Evolutionary conservation across 2,113 vertebrate genomes (phyloP).

Genomic region (Helogale parvula): DNA sequence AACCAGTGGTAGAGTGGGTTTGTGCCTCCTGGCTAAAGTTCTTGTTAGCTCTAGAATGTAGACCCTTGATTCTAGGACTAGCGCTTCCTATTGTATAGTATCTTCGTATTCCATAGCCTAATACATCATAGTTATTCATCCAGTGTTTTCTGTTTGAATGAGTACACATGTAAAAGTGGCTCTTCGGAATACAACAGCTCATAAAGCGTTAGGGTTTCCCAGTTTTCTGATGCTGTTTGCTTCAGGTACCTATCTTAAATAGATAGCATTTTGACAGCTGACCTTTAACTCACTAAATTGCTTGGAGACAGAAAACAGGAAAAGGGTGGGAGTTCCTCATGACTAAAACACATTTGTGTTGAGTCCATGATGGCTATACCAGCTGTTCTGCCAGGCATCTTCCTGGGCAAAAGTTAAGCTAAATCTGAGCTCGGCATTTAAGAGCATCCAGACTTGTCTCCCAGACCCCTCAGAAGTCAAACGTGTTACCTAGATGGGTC

Average conservation of each 20-base stretch:
- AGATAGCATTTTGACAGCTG: background rate
- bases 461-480: background rate
- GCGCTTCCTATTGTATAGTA: background rate
- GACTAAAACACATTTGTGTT: background rate
- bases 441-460: background rate
- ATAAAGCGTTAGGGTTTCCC: background rate
- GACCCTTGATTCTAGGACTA: background rate
- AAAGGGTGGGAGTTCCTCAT: background rate
- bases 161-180: background rate
- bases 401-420: background rate
- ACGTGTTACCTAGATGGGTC: background rate
- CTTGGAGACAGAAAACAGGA: constrained; percentile 52
- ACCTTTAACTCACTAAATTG: constrained; percentile 34
- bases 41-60: background rate
- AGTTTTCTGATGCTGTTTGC: background rate
- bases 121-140: background rate
- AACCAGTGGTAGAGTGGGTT: background rate
- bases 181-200: background rate
- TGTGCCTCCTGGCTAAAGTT: background rate
- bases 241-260: background rate
- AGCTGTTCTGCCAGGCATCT: background rate
- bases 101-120: background rate
- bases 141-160: background rate
- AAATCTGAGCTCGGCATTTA: background rate
- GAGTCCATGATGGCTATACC: background rate